Percentiles rank a stretch among this genome's conserved stretches.
These are phyloP conservation scores for Galleria mellonella DNA, from an alignment of 1,140 invertebrate species.

Conservation along the genomic window DNA sequence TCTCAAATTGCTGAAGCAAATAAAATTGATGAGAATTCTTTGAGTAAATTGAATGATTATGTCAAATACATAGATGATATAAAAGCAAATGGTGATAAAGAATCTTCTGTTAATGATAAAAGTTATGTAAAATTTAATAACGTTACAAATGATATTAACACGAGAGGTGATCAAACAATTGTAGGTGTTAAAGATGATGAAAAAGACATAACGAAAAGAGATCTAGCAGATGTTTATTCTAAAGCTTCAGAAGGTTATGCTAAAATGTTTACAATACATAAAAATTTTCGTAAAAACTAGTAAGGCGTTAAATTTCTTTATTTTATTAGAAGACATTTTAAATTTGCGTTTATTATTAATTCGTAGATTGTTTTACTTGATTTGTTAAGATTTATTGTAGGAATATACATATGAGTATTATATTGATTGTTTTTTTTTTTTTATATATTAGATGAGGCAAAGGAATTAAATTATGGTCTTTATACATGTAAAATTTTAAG, in stretches of 20 bases:
- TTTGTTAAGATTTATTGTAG: no score
- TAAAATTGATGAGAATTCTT: background rate
- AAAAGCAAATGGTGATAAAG: constrained; percentile 1
- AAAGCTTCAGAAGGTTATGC: constrained; percentile 13
- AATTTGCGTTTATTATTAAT: no score
- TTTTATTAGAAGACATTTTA: no score
- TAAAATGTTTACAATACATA: constrained; percentile 5
- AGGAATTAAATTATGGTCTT: no score
- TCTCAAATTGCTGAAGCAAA: background rate
- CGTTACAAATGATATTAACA: background rate
- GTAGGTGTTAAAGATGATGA: background rate
- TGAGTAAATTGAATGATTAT: background rate
- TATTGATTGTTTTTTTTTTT: no score
- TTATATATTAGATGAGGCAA: no score
- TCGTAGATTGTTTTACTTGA: no score
- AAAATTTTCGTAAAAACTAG: background rate
- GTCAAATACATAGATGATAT: background rate
- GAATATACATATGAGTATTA: no score
- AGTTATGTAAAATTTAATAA: background rate
- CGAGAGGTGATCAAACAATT: background rate
- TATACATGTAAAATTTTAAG: no score
- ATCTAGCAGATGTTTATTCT: constrained; percentile 18
- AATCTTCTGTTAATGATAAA: background rate
- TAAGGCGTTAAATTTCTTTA: no score
- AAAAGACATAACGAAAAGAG: constrained; percentile 8